A percentile compares a stretch with the other conserved stretches of the same genome.
Evolutionary conservation across 2,797 vertebrate genomes (phyloP).

Genomic region (Peromyscus attwateri): DNA sequence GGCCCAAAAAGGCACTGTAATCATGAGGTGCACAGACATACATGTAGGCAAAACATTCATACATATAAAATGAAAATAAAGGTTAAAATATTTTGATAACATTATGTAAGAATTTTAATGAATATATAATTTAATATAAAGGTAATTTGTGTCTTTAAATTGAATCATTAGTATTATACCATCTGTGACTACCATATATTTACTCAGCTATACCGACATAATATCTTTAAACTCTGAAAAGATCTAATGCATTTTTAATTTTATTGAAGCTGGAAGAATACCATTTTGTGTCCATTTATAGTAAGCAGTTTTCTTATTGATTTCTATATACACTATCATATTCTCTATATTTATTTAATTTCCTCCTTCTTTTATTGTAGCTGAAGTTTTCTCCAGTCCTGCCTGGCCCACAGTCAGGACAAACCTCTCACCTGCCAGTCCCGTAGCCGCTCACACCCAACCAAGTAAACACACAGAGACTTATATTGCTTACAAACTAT

Average conservation of each 20-base stretch:
- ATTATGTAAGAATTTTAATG: not conserved
- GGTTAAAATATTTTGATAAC: not conserved
- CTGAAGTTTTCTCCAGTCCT: too few species aligned
- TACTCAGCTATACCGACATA: not conserved
- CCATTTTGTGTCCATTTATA: not conserved
- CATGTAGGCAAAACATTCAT: not conserved
- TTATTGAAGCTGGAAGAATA: not conserved
- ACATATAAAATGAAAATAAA: not conserved
- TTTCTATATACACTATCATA: too few species aligned
- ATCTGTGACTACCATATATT: not conserved
- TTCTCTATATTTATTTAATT: too few species aligned
- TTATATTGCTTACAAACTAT: too few species aligned
- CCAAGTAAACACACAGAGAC: too few species aligned
- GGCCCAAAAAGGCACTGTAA: not conserved
- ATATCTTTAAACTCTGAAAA: slow-evolving; percentile 18
- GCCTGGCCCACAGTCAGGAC: too few species aligned
- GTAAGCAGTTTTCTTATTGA: too few species aligned
- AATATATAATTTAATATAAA: not conserved
- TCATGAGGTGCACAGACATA: not conserved
- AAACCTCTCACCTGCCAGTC: too few species aligned
- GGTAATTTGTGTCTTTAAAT: not conserved
- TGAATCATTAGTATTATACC: not conserved
- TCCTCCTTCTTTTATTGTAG: too few species aligned
- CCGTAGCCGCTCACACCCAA: too few species aligned
- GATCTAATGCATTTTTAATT: not conserved